Percentiles rank a stretch among this genome's conserved stretches.
These are phyloP conservation scores for Gorsachius goisagi DNA, from an alignment of 2,113 vertebrate genomes.

Conservation along the genomic window DNA sequence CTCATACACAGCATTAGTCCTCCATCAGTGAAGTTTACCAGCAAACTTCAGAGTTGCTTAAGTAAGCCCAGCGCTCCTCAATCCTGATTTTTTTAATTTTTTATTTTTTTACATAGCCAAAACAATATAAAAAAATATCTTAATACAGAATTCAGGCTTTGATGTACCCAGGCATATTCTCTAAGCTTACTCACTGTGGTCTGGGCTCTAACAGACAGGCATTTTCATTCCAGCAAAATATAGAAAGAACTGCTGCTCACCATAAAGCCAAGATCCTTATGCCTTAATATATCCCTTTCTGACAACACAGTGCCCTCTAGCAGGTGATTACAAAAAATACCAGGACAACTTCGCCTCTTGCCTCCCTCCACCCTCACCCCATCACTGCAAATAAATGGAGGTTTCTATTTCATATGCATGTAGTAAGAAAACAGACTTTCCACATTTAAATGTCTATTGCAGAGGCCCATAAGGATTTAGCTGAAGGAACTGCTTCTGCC, in stretches of 20 bases:
- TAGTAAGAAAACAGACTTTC: neutral
- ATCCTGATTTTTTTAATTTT: neutral
- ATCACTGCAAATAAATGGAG: neutral
- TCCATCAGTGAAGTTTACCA: neutral
- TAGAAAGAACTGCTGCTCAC: rapidly evolving
- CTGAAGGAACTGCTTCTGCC: neutral
- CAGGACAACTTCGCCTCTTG: rapidly evolving
- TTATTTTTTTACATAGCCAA: neutral
- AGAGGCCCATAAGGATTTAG: neutral
- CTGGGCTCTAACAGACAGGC: neutral
- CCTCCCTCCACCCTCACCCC: rapidly evolving
- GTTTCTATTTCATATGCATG: neutral
- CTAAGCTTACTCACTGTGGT: neutral
- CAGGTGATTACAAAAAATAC: neutral
- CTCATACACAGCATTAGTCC: neutral
- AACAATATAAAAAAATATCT: neutral
- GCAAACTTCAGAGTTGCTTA: neutral
- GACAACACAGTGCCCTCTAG: neutral
- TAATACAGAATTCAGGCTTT: neutral
- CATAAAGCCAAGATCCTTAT: rapidly evolving
- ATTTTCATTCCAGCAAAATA: neutral
- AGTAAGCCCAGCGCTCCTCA: neutral
- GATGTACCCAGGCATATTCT: neutral
- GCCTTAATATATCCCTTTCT: neutral
- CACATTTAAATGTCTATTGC: neutral